These are phyloP conservation scores for Centroberyx gerrardi DNA, from an alignment of 2,797 vertebrate species.

Conservation along the genomic window DNA sequence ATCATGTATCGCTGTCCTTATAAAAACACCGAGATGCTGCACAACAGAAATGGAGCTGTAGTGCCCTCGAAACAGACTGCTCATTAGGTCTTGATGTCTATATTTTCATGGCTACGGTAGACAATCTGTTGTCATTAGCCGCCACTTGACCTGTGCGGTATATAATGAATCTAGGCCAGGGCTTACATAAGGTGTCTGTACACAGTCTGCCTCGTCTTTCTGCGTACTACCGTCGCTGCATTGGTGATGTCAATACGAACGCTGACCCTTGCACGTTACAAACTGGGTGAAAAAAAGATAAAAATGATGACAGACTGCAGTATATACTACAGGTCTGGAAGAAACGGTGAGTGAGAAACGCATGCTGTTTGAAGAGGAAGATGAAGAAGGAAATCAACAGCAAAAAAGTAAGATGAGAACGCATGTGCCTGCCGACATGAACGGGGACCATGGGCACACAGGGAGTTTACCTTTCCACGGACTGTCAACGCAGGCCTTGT, in stretches of 20 bases:
- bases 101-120: conserved; percentile 19
- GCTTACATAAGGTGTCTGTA: not conserved
- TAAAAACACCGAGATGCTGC: conserved; percentile 12
- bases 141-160: not conserved
- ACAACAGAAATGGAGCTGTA: conserved; percentile 9
- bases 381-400: conserved; percentile 1
- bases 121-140: not conserved
- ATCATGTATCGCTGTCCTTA: not conserved
- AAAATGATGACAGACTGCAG: no score
- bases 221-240: not conserved
- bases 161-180: not conserved
- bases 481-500: conserved; percentile 53
- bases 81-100: not conserved
- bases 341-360: no score
- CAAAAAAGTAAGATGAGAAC: not conserved
- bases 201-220: not conserved
- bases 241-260: not conserved
- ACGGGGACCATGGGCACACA: not conserved
- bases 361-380: not conserved
- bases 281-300: not conserved
- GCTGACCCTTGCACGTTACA: not conserved
- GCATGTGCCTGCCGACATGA: not conserved
- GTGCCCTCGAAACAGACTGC: not conserved
- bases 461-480: conserved; percentile 55
- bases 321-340: no score